Base-by-base conservation (phyloP, 2,797 vertebrate genomes). In the Calcarius lapponicus region DNA sequence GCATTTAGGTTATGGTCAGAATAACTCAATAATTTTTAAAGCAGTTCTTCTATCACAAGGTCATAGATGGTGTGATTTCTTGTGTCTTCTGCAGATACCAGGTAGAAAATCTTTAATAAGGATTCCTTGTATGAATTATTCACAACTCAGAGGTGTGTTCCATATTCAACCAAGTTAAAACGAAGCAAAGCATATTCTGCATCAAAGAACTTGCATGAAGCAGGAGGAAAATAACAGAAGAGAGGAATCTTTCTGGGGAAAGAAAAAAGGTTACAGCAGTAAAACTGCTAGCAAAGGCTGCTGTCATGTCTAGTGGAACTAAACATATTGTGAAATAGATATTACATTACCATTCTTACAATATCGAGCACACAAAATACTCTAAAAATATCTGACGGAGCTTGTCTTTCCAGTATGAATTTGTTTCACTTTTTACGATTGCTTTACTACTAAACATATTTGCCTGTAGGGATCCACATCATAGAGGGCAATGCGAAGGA, bases 21-120 rank as follows among this genome's bases (percentile, higher is more conserved):
- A 91, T 95, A 96, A 96, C 86, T 86, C 58, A 72, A 29, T 76
- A 76, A 96, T 86, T 90, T 95, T 74, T 92, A 93, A 74, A 87
- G 69, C 58, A 72, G 57, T 91, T 90, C 58, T 80, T 78, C 79
- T 91, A 61, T 61, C 79, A 75, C 61, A 92, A 92, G 75, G 65
- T 94, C 57, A 80, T 34, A 82, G 79, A 79, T 66, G n/a, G 54
- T 70, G 40, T 88, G 88, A 80, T 89, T 93, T 91, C 75, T 64
- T 75, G 38, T 92, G 60, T 91, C 71, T 93, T 83, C 62, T 69
- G 29, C 58, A 72, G 66, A 87, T 57, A 71, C 10, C 51, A 36
- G n/a, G 54, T 82, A 74, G 57, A 83, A 83, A 92, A 84, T 67
- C 42, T 87, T 50, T 93, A 89, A 88, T 24, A 80, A 71, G 22